A percentile compares a stretch with the other conserved stretches of the same genome.
phyloP scores from a whole-genome alignment of 2,113 vertebrate genomes.

The Rhynchomys soricoides region DNA sequence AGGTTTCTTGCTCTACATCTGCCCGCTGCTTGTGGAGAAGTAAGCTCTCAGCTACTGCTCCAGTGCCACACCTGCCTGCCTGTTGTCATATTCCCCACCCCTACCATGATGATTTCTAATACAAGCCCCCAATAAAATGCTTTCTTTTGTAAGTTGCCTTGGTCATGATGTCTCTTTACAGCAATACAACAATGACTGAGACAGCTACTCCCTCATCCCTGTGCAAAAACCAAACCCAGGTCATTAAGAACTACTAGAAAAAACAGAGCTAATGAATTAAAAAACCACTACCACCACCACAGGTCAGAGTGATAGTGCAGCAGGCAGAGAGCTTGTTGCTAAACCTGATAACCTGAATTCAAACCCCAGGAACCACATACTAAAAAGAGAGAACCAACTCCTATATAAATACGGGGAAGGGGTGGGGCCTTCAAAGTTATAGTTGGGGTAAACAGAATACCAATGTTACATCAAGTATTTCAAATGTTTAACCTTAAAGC shows the following conservation, averaged over 20 bases:
- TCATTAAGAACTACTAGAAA: neutral
- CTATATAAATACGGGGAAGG: neutral
- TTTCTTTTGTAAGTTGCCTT: neutral
- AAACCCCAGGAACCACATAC: neutral
- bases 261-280: neutral
- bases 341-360: neutral
- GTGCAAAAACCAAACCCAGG: neutral
- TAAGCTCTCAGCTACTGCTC: neutral
- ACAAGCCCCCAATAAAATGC: neutral
- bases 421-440: constrained; percentile 37
- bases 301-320: neutral
- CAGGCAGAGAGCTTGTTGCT: too few relatives aligned
- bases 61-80: neutral
- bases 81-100: neutral
- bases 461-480: constrained; percentile 30
- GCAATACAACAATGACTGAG: neutral
- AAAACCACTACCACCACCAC: neutral
- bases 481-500: neutral
- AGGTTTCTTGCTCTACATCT: neutral
- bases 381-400: neutral
- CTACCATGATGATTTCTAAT: neutral
- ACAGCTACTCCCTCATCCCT: neutral
- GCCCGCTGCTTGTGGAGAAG: neutral
- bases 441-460: constrained; percentile 48
- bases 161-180: neutral